phyloP scores from a whole-genome alignment of 2,888 invertebrate species.

The Diploptera punctata region DNA sequence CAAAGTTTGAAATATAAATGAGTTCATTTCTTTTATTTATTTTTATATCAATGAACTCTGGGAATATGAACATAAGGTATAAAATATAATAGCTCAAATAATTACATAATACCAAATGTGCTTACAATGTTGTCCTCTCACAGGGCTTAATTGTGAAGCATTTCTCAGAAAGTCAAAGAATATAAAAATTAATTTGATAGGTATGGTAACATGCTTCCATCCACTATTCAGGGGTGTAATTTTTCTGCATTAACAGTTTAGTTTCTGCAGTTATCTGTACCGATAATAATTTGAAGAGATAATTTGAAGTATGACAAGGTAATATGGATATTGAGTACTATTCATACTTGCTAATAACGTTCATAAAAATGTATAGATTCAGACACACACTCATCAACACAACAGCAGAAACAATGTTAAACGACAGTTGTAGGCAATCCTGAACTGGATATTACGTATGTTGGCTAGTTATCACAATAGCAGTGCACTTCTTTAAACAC shows the following conservation, averaged over 20 bases:
- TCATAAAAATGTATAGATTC: background rate
- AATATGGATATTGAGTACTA: background rate
- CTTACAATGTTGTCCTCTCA: no score
- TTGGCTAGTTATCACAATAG: no score
- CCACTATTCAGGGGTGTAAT: background rate
- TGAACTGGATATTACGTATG: no score
- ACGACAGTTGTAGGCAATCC: background rate
- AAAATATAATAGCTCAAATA: no score
- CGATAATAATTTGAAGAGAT: conserved; percentile 11
- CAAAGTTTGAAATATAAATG: background rate
- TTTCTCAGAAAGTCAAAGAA: no score
- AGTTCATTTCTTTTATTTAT: background rate
- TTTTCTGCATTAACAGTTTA: conserved; percentile 1
- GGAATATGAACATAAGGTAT: no score
- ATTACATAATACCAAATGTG: no score
- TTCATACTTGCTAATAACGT: background rate
- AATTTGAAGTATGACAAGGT: background rate
- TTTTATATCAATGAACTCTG: conserved; percentile 7
- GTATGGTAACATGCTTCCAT: background rate
- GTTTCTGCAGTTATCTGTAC: conserved; percentile 8
- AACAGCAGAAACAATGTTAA: background rate
- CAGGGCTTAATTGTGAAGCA: no score
- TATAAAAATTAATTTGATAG: background rate
- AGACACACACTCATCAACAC: background rate
- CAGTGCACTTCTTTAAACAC: no score